Evolutionary conservation across 2,797 vertebrate genomes (phyloP).

Genomic region (Dendrocincla fuliginosa): DNA sequence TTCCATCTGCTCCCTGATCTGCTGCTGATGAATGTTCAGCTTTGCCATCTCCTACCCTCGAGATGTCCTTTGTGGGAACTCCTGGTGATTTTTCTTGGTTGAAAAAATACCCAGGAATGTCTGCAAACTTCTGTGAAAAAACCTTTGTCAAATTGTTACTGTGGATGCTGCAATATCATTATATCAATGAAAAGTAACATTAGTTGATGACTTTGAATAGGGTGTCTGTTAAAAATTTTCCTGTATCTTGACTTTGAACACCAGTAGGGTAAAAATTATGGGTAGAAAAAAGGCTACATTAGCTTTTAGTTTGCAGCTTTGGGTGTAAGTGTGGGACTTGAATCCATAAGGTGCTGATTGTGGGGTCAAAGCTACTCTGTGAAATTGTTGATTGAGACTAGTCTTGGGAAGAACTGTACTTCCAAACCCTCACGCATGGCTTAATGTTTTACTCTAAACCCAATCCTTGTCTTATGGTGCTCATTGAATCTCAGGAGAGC

Average conservation of each 20-base stretch:
- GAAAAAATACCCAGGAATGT: not conserved
- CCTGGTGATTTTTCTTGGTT: not conserved
- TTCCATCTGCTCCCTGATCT: conserved; percentile 54
- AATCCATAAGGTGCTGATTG: accelerated
- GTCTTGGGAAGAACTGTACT: not conserved
- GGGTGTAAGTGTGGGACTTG: not conserved
- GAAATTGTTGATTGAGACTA: not conserved
- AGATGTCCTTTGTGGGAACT: not conserved
- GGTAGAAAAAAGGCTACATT: not conserved
- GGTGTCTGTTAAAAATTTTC: not conserved
- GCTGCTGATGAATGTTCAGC: not conserved
- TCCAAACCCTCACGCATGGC: accelerated
- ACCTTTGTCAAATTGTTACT: not conserved
- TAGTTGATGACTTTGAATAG: not conserved
- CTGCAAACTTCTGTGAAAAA: not conserved
- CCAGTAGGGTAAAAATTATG: not conserved
- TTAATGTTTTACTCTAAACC: not conserved
- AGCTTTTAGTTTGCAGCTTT: not conserved
- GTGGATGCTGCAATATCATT: accelerated
- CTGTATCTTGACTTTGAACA: not conserved
- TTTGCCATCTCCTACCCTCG: not conserved
- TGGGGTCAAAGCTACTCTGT: not conserved
- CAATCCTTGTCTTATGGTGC: not conserved
- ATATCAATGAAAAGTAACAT: accelerated
- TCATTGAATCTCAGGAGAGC: not conserved